These are phyloP conservation scores for Ormyrus pomaceus DNA, from an alignment of 2,888 invertebrate species.

Conservation along the genomic window DNA sequence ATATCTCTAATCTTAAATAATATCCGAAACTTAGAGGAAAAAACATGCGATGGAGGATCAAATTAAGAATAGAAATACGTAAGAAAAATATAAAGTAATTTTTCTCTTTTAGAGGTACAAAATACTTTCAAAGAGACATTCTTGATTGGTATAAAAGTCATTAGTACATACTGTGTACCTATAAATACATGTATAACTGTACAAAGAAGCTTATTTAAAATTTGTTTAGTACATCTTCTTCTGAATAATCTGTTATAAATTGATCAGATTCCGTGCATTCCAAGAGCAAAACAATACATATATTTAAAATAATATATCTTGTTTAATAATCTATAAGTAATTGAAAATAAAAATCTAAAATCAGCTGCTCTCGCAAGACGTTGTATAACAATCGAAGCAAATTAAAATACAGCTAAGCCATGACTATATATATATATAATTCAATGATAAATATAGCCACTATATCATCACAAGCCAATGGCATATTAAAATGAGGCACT, in stretches of 20 bases:
- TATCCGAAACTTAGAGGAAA: no score
- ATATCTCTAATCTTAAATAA: no score
- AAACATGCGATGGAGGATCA: no score
- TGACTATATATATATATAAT: conserved; percentile 5
- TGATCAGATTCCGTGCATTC: not conserved
- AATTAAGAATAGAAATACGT: no score
- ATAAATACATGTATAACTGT: no score
- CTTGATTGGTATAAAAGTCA: not conserved
- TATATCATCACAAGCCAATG: conserved; percentile 67
- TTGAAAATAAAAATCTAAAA: conserved; percentile 16
- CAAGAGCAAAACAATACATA: conserved; percentile 19
- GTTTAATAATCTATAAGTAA: not conserved
- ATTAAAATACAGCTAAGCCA: conserved; percentile 25
- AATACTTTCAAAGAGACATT: not conserved
- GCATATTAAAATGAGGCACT: conserved; percentile 63
- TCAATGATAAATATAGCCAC: not conserved
- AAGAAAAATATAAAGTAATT: no score
- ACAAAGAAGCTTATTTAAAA: conserved; percentile 8
- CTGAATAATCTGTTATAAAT: no score
- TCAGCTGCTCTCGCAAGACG: conserved; percentile 10
- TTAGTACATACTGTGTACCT: not conserved
- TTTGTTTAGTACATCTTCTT: not conserved
- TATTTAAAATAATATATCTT: conserved; percentile 10
- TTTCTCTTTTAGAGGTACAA: not conserved
- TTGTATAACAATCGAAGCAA: conserved; percentile 15